Evolutionary conservation across 2,113 vertebrate genomes (phyloP), one percentile per base, ranked within the genome.

Genomic region (Rana temporaria): DNA sequence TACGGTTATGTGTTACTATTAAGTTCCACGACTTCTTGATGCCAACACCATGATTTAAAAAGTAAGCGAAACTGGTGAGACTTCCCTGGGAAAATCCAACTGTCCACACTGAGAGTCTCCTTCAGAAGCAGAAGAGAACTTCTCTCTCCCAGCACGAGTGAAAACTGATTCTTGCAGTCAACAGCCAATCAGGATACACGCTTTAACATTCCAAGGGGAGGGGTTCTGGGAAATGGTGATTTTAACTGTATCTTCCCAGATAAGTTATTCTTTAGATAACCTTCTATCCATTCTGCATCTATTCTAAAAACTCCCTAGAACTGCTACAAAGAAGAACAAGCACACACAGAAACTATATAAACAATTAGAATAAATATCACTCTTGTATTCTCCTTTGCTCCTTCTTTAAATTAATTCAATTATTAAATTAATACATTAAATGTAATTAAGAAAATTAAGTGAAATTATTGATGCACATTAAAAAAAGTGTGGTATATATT

Each of bases 91-190:
- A 56, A 68, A 32, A 70, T 56, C 20, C 56, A 52, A 69, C n/a
- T 52, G 55, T 71, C 66, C 80, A 65, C 38, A 67, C 34, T 55
- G 52, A 56, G 70, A 68, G 69, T 74, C 70, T 63, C 9, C 15
- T 59, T 63, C 85, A 84, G 81, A 86, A 87, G 88, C 84, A 62
- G 0, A 73, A 19, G 76, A 77, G 76, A 89, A 86, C 75, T 87
- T 86, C 87, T 55, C 86, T 87, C 79, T 87, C 72, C 63, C 86
- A 6, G 72, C 89, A 85, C 87, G 88, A 83, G 88, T 88, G 90
- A 89, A 91, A 91, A 19, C 87, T 88, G 90, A 90, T 88, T 88
- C 90, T 89, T 6, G 60, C 86, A 18, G 19, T 69, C 60, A 82
- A 4, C 87, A 78, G 87, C 91, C 91, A 92, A 91, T 92, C 85